Percentiles rank a stretch among this genome's conserved stretches.
Conservation (phyloP, 2,797 vertebrate species). For the Phrynocephalus vlangalii region DNA sequence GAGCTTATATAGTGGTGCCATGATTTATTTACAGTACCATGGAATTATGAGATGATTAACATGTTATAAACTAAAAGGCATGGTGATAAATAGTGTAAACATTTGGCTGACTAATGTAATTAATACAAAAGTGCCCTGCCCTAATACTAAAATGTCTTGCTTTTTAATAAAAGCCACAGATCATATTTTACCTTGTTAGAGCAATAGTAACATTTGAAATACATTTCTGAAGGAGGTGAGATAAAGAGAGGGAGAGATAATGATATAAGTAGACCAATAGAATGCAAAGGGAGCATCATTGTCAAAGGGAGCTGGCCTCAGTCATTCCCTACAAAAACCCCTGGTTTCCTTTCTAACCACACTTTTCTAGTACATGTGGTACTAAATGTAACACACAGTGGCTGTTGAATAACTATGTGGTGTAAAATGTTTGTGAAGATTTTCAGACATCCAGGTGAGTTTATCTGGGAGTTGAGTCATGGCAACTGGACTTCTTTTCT, state of each 20-base stretch:
- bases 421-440: no score
- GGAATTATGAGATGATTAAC: constrained; percentile 12
- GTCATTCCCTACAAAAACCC: no score
- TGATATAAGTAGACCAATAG: not conserved
- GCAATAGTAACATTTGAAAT: constrained; percentile 6
- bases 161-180: not conserved
- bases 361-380: not conserved
- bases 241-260: not conserved
- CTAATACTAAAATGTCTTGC: constrained; percentile 7
- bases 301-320: not conserved
- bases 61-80: constrained; percentile 26
- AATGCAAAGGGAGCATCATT: not conserved
- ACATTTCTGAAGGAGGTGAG: not conserved
- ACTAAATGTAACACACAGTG: not conserved
- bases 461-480: no score
- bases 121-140: not conserved
- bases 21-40: constrained; percentile 5
- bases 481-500: no score
- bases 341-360: not conserved
- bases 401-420: no score
- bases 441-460: no score
- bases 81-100: constrained; percentile 14
- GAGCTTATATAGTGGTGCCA: not conserved
- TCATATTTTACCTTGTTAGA: not conserved
- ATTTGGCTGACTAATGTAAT: constrained; percentile 21